Percentiles rank a stretch among this genome's conserved stretches.
phyloP scores from a whole-genome alignment of 2,113 vertebrate genomes.

The Semnornis frantzii region DNA sequence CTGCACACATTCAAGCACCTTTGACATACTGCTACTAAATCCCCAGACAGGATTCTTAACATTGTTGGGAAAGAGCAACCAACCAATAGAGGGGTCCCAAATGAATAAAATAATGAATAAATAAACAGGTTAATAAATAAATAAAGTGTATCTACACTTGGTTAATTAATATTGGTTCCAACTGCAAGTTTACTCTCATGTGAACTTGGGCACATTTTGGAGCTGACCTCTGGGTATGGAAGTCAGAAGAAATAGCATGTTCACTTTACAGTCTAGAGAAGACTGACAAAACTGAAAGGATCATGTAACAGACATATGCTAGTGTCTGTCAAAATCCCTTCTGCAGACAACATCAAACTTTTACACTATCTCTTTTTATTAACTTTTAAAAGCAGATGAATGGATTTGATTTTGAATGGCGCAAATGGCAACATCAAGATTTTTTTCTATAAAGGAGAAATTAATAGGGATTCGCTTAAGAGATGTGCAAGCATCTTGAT shows the following conservation, averaged over 20 bases:
- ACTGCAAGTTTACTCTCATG: background rate
- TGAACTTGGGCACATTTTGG: slow-evolving; percentile 48
- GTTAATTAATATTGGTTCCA: background rate
- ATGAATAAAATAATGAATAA: background rate
- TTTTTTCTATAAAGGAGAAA: slow-evolving; percentile 49
- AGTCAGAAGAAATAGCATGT: slow-evolving; percentile 78
- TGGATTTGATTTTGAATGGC: slow-evolving; percentile 45
- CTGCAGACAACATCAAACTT: slow-evolving; percentile 86
- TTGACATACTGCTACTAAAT: slow-evolving; percentile 48
- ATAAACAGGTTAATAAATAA: background rate
- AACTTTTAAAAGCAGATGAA: slow-evolving; percentile 46
- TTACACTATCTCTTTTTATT: slow-evolving; percentile 71
- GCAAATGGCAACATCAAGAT: background rate
- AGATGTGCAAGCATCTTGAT: background rate
- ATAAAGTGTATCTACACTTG: background rate
- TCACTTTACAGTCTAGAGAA: slow-evolving; percentile 81
- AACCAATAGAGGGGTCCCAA: background rate
- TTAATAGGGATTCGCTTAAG: background rate
- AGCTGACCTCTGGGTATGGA: slow-evolving; percentile 78
- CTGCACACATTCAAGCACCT: slow-evolving; percentile 41
- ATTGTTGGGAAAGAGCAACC: slow-evolving; percentile 17
- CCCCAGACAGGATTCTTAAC: slow-evolving; percentile 50
- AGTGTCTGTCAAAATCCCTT: slow-evolving; percentile 92
- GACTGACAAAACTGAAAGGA: slow-evolving; percentile 81
- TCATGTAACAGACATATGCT: slow-evolving; percentile 92